phyloP scores from a whole-genome alignment of 2,113 vertebrate species.

The Dasyprocta punctata region DNA sequence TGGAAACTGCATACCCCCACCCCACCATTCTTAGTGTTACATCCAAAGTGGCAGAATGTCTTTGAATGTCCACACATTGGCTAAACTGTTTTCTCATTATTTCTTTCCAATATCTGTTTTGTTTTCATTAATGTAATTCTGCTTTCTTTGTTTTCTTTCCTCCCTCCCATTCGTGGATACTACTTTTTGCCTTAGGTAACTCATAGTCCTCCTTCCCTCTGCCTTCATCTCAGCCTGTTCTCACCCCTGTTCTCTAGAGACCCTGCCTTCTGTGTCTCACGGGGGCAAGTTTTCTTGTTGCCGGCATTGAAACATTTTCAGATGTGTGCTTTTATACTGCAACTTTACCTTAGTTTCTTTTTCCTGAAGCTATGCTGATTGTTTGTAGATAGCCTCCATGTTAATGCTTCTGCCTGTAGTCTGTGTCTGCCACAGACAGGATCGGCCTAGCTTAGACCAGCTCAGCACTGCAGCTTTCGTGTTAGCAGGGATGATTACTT shows the following conservation, averaged over 20 bases:
- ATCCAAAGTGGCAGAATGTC: background rate
- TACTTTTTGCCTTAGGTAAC: background rate
- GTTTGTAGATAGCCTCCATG: background rate
- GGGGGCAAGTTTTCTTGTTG: background rate
- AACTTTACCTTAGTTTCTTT: background rate
- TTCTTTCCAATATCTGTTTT: background rate
- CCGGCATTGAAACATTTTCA: background rate
- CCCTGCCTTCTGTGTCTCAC: background rate
- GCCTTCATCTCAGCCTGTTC: background rate
- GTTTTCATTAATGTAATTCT: background rate
- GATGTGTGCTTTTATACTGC: background rate
- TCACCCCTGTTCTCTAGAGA: accelerated
- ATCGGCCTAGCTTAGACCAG: background rate
- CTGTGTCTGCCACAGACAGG: background rate
- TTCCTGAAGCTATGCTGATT: background rate
- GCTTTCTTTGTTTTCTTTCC: background rate
- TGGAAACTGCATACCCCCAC: too few relatives aligned
- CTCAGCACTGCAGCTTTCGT: background rate
- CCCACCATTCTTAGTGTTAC: too few relatives aligned
- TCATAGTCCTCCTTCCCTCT: accelerated
- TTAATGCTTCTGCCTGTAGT: background rate
- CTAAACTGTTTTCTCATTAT: background rate
- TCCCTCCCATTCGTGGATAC: background rate
- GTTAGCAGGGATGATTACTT: background rate
- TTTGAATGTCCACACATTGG: background rate